Conservation (phyloP, 1,140 invertebrate species). For the Cryptotermes secundus region DNA sequence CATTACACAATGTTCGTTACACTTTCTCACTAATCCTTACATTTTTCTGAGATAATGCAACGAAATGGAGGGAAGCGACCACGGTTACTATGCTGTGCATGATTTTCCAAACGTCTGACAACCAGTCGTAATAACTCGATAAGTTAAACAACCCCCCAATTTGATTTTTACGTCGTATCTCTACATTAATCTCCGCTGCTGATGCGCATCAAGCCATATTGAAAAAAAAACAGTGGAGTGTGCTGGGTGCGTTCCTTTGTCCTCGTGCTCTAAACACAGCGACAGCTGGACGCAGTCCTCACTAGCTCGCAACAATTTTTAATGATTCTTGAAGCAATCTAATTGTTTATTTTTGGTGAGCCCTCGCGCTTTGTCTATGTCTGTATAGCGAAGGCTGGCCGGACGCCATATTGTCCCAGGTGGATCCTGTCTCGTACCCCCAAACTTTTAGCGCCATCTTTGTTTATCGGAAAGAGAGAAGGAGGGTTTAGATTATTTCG, state of each 20-base stretch:
- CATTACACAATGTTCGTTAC: no score
- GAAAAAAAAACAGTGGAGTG: not conserved
- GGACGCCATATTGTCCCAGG: slow-evolving; percentile 27
- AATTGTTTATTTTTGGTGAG: slow-evolving; percentile 26
- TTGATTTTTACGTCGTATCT: not conserved
- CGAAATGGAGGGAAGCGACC: no score
- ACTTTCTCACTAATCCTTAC: no score
- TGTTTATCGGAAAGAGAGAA: slow-evolving; percentile 19
- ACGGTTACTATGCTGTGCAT: no score
- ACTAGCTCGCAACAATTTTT: slow-evolving; percentile 2
- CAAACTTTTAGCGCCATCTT: slow-evolving; percentile 20
- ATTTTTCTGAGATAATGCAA: no score
- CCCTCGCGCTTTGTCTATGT: slow-evolving; percentile 18
- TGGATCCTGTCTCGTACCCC: slow-evolving; percentile 1
- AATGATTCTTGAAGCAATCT: slow-evolving; percentile 28
- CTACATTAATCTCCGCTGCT: not conserved
- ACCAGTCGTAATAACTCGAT: no score
- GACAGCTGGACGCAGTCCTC: slow-evolving; percentile 25
- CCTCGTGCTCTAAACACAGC: not conserved
- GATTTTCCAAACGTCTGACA: no score
- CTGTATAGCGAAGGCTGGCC: slow-evolving; percentile 21
- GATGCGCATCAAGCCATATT: not conserved
- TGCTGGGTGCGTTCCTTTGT: slow-evolving; percentile 4
- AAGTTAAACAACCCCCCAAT: no score
- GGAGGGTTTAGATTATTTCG: not conserved